Evolutionary conservation across 2,113 vertebrate species (phyloP), one percentile per base, ranked within the genome.

Genomic region (Epinephelus moara): DNA sequence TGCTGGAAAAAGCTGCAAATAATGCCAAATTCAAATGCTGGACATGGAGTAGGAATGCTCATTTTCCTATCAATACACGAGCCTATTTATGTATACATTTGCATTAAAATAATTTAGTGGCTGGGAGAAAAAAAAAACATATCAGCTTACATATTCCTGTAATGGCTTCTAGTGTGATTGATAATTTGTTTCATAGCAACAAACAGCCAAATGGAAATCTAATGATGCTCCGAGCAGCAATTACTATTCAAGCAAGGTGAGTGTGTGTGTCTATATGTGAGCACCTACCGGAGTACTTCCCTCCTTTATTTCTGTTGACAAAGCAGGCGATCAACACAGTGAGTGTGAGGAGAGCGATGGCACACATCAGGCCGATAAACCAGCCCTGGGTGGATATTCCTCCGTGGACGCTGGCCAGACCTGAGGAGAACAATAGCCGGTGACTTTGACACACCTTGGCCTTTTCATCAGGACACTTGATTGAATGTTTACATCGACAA

Each of bases 301-400:
- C 98, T 85, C 98, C 98, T 95, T 96, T 97, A 87, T 98, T 99
- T 87, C 97, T 97, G 94, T 97, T 97, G 93, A 99, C 96, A 87
- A 99, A 99, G 95, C 98, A 99, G 75, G 97, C 81, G 1, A 97
- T 97, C 49, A 99, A 89, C 88, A 99, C 91, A 72, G 96, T 93
- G 30, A 99, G 96, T 0, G 97, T 99, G 86, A 99, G 97, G 33
- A 98, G 90, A 83, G 98, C 98, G 4, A 99, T 87, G n/a, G 97
- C 97, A 2, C 97, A 97, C 98, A 99, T 98, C 90, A 99, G 77
- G 76, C 98, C 98, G 82, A 99, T 98, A 88, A 99, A 99, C 98
- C 98, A 99, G 82, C 98, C 97, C 93, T 98, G 97, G 60, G 97
- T 97, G 81, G 97, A 96, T 87, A 99, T 96, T 89, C 97, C 96